Evolutionary conservation across 1,140 invertebrate species (phyloP), one percentile per base, ranked within the genome.

Genomic region (Cydia strobilella): DNA sequence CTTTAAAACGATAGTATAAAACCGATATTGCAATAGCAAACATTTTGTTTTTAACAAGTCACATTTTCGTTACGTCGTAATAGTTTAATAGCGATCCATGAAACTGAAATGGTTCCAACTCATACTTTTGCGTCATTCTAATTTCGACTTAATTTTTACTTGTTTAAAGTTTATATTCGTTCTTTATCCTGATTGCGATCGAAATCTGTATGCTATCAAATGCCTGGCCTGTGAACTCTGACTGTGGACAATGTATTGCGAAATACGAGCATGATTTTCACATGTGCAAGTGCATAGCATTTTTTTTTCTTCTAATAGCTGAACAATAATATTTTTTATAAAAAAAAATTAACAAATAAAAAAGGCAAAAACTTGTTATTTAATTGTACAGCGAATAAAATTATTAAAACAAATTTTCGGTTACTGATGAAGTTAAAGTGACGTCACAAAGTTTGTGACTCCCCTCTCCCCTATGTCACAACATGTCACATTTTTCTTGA

Each of bases 31-130:
- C 48, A 51, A 18, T 51, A 15, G 48, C 48, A n/a, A 3, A 1
- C 3, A 51, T n/a, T 51, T 51, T n/a, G 6, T 51, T 51, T 51
- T 51, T 51, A n/a, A 18, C 48, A n/a, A n/a, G 15, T n/a, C 48
- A 51, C 48, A 51, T 51, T 51, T 51, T 51, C 48, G 48, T 51
- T 51, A 18, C 48, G 15, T 51, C 48, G 48, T 51, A 51, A 51
- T 51, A 6, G 48, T 51, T 51, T 51, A 51, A 51, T 51, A 18
- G 48, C n/a, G 13, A 45, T n/a, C 2, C 3, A n/a, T 51, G 42
- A 51, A 51, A 51, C 48, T 51, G 48, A 51, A 18, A 51, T n/a
- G 48, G 48, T 51, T 18, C 48, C 48, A 51, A 51, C 6, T 48
- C 45, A 48, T 15, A 48, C 9, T 15, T 48, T 9, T 51, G 48